Evolutionary conservation across 2,797 vertebrate genomes (phyloP).

Genomic region (Erethizon dorsatum): DNA sequence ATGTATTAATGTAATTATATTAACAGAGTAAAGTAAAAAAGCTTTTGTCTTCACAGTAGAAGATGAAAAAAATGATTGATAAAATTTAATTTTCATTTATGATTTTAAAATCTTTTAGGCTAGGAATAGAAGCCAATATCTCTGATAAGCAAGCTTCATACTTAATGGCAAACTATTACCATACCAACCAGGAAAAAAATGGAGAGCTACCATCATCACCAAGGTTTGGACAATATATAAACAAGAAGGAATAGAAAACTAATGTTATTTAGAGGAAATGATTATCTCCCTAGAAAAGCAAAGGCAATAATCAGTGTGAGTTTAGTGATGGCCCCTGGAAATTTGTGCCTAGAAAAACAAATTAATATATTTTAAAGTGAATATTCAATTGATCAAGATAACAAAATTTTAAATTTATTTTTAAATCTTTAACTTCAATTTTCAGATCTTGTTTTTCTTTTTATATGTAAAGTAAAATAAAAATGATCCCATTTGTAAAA

Average conservation of each 20-base stretch:
- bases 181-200: background rate
- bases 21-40: background rate
- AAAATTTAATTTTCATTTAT: background rate
- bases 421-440: background rate
- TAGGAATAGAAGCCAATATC: background rate
- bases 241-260: background rate
- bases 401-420: slow-evolving; percentile 22
- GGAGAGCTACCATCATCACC: background rate
- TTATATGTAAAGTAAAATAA: slow-evolving; percentile 9
- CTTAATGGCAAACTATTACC: background rate
- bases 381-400: slow-evolving; percentile 18
- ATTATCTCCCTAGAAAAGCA: background rate
- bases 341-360: background rate
- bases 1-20: background rate
- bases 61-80: background rate
- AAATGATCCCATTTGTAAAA: background rate
- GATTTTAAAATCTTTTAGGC: slow-evolving; percentile 17
- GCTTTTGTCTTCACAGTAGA: background rate
- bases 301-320: background rate
- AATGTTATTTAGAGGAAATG: background rate
- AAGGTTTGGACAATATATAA: background rate
- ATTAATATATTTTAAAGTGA: slow-evolving; percentile 31
- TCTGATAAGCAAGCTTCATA: background rate
- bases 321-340: background rate
- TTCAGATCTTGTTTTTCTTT: slow-evolving; percentile 9